Evolutionary conservation across 2,888 invertebrate species (phyloP), one percentile per base, ranked within the genome.

Genomic region (Calliopum simillimum): DNA sequence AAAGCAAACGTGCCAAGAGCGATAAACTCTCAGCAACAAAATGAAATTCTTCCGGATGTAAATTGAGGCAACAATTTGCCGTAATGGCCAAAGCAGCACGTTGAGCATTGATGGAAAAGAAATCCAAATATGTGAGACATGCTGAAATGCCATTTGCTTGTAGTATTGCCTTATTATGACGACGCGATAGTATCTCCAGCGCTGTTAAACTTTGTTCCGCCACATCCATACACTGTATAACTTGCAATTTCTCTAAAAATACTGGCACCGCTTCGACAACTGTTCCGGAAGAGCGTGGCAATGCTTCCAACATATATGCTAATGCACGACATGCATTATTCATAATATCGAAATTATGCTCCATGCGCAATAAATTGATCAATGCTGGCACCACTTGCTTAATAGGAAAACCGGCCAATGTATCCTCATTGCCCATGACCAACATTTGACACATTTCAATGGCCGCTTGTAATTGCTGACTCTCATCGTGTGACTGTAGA

Each of bases 261-360:
- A 96, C 95, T 1, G 99, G 99, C 71, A 99, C 96, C 2, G 98
- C 98, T 81, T 99, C 96, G 2, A 98, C 96, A 12, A 99, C 97
- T 2, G 98, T 95, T 23, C 95, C 94, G 62, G 98, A 97, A 47
- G 98, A 98, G 71, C 99, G 91, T 0, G 99, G 99, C 76, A 99
- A 85, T 0, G 99, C 98, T 87, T 99, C 99, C 91, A 99, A 93
- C 98, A 99, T 98, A 87, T 99, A 99, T 0, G 98, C 98, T 49
- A 99, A 89, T 1, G 99, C 99, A 53, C 99, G 93, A 83, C 98
- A 98, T 0, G 99, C 98, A 86, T 99, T 97, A 85, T 98, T 97
- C 99, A 99, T 99, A 90, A 99, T 97, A 87, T 99, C 99, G 88
- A 99, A 99, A 88, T 99, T 99, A 85, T 99, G 97, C 83, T 99